Evolutionary conservation across 2,888 invertebrate species (phyloP).

Genomic region (Alloplasta piceator): DNA sequence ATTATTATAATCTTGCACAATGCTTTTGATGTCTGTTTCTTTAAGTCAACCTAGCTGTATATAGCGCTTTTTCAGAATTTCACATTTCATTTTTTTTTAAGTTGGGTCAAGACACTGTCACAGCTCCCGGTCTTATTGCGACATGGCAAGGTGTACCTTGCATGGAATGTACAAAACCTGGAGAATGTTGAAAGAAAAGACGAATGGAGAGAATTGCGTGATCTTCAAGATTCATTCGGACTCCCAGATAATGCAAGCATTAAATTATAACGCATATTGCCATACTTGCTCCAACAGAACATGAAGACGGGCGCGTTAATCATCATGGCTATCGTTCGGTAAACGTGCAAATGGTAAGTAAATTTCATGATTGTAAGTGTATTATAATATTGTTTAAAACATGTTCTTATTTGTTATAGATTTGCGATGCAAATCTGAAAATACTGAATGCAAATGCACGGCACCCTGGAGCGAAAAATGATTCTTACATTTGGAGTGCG

Average conservation of each 20-base stretch:
- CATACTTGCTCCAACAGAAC: constrained; percentile 44
- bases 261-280: constrained; percentile 27
- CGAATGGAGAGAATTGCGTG: constrained; percentile 50
- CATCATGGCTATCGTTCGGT: constrained; percentile 49
- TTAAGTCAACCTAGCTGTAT: no score
- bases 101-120: no score
- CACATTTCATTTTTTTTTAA: no score
- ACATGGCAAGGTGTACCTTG: no score
- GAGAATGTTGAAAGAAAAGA: constrained; percentile 43
- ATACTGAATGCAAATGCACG: no score
- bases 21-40: no score
- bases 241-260: constrained; percentile 45
- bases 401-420: constrained; percentile 34
- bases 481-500: constrained; percentile 56
- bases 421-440: constrained; percentile 54
- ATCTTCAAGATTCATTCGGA: constrained; percentile 54
- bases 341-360: constrained; percentile 44
- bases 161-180: no score
- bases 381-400: no score
- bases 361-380: not conserved
- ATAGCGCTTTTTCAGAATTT: no score
- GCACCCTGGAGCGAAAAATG: constrained; percentile 62
- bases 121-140: no score
- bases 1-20: no score
- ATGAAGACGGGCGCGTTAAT: constrained; percentile 50